Conservation (phyloP, 2,797 vertebrate species). For the Nannoperca australis region DNA sequence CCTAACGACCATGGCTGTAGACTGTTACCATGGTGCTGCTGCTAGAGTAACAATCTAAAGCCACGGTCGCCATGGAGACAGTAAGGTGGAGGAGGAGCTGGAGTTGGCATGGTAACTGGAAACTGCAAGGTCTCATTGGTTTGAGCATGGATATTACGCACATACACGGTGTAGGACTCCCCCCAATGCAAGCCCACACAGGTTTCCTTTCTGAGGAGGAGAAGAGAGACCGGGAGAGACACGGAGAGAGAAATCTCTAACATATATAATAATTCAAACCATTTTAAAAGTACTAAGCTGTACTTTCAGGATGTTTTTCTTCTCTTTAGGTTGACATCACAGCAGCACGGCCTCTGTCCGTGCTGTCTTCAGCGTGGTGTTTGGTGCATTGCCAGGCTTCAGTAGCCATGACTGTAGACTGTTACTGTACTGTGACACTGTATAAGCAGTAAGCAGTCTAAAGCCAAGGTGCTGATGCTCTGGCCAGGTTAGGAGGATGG, state of each 20-base stretch:
- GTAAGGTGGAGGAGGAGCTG: slow-evolving; percentile 76
- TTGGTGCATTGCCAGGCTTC: slow-evolving; percentile 89
- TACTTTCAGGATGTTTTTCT: neutral
- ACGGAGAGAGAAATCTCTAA: slow-evolving; percentile 20
- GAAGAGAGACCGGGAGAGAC: slow-evolving; percentile 23
- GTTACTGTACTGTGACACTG: slow-evolving; percentile 94
- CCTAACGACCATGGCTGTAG: slow-evolving; percentile 99
- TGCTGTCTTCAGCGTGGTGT: slow-evolving; percentile 40
- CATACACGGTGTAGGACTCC: slow-evolving; percentile 74
- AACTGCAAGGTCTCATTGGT: slow-evolving; percentile 81
- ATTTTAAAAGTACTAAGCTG: slow-evolving; percentile 36
- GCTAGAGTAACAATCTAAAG: slow-evolving; percentile 99
- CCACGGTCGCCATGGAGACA: slow-evolving; percentile 99
- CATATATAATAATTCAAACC: slow-evolving; percentile 31
- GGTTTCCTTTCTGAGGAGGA: slow-evolving; percentile 63
- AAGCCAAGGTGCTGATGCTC: slow-evolving; percentile 98
- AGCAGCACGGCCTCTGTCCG: neutral
- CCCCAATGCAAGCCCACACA: slow-evolving; percentile 81
- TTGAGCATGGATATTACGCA: slow-evolving; percentile 60
- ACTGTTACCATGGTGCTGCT: slow-evolving; percentile 95
- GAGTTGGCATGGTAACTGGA: slow-evolving; percentile 87
- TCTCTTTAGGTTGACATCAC: neutral
- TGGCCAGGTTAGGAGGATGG: slow-evolving; percentile 74
- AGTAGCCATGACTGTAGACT: slow-evolving; percentile 99
- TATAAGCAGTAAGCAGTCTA: slow-evolving; percentile 99